Evolutionary conservation across 2,888 invertebrate genomes (phyloP).

Genomic region (Phrixothrix hirtus): DNA sequence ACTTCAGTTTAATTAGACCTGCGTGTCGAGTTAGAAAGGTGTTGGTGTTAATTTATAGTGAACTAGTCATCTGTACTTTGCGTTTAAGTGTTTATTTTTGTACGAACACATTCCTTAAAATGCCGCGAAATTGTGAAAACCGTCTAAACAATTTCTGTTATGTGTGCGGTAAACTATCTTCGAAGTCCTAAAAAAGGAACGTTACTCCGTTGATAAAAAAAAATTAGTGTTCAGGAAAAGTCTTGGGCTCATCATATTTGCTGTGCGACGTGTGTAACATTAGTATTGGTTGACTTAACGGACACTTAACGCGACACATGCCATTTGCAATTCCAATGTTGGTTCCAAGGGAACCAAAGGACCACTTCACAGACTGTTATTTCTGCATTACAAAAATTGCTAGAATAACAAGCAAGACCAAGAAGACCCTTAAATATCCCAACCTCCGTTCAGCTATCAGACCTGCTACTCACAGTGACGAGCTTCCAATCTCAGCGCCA

Average conservation of each 20-base stretch:
- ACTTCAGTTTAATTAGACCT: slow-evolving; percentile 1
- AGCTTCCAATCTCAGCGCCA: too few species aligned
- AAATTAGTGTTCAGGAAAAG: slow-evolving; percentile 35
- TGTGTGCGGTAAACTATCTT: slow-evolving; percentile 7
- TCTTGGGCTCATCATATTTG: slow-evolving; percentile 33
- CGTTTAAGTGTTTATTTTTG: too few species aligned
- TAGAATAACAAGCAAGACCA: too few species aligned
- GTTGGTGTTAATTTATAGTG: slow-evolving; percentile 1
- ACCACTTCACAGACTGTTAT: too few species aligned
- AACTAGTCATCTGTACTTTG: not conserved
- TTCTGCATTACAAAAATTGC: too few species aligned
- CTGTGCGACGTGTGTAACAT: slow-evolving; percentile 27
- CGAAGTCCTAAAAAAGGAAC: slow-evolving; percentile 1
- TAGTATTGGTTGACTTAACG: slow-evolving; percentile 31
- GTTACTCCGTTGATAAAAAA: slow-evolving; percentile 30
- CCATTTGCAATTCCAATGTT: too few species aligned
- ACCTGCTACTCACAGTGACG: slow-evolving; percentile 6
- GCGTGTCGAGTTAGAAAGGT: slow-evolving; percentile 1
- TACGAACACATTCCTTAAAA: slow-evolving; percentile 2
- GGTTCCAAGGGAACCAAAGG: too few species aligned
- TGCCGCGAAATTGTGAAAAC: slow-evolving; percentile 1
- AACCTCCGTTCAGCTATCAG: too few species aligned
- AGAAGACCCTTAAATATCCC: too few species aligned
- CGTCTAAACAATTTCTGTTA: slow-evolving; percentile 5
- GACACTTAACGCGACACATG: too few species aligned